Percentiles rank a stretch among this genome's conserved stretches.
phyloP scores from a whole-genome alignment of 2,113 vertebrate species.

The Oreochromis aureus region DNA sequence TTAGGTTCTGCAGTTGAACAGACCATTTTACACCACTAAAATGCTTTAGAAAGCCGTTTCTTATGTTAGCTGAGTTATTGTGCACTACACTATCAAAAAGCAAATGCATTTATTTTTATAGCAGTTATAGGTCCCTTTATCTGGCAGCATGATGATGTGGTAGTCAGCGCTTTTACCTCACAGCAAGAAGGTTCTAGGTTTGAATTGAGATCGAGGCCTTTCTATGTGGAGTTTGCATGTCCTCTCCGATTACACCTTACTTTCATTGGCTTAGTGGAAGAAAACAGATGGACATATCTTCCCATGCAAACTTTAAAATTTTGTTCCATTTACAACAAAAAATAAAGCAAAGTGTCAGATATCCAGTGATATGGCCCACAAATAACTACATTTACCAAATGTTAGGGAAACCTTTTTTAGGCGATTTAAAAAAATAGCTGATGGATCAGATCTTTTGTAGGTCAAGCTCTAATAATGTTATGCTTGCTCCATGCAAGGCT shows the following conservation, averaged over 20 bases:
- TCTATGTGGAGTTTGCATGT: not conserved
- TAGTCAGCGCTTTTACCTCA: accelerated
- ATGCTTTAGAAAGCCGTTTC: not conserved
- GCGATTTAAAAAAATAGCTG: accelerated
- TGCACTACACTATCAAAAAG: not conserved
- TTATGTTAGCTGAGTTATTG: not conserved
- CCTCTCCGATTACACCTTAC: accelerated
- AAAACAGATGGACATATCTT: accelerated
- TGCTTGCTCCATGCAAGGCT: not conserved
- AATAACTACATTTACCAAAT: not conserved
- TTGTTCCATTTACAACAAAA: accelerated
- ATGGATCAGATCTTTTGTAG: not conserved
- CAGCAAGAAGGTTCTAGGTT: not conserved
- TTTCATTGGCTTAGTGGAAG: not conserved
- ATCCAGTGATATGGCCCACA: not conserved
- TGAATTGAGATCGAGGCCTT: not conserved
- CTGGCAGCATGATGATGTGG: accelerated
- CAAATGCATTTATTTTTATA: not conserved
- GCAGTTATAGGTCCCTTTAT: not conserved
- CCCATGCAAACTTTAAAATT: accelerated
- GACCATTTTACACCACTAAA: not conserved
- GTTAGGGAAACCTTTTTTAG: not conserved
- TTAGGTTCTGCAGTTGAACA: not conserved
- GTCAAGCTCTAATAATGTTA: not conserved
- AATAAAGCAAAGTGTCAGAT: not conserved